phyloP scores from a whole-genome alignment of 64 coral and sea anemone species.

The Orbicella faveolata region DNA sequence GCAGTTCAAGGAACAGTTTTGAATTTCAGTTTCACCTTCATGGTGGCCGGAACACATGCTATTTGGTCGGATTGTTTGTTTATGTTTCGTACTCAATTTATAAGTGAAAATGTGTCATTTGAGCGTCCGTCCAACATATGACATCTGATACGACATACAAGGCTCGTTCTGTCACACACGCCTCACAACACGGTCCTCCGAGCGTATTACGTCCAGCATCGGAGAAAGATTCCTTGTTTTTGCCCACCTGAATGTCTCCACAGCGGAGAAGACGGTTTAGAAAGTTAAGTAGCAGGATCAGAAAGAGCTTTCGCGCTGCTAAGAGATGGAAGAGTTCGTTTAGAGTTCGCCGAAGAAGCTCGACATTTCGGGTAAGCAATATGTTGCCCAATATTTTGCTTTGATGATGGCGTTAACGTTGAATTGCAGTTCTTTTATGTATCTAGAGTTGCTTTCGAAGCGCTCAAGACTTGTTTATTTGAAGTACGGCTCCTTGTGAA shows the following conservation, averaged over 20 bases:
- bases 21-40: not conserved
- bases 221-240: constrained; percentile 2
- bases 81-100: constrained; percentile 8
- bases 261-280: constrained; percentile 41
- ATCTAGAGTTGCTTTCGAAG: not conserved
- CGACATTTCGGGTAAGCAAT: constrained; percentile 26
- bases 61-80: not conserved
- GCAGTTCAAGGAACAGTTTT: not conserved
- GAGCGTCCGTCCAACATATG: not conserved
- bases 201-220: not conserved
- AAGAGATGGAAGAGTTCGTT: constrained; percentile 38
- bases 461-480: not conserved
- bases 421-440: not conserved
- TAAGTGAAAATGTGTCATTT: constrained; percentile 15
- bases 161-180: constrained; percentile 3
- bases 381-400: constrained; percentile 21
- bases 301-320: constrained; percentile 35
- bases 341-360: constrained; percentile 9
- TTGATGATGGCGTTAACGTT: not conserved
- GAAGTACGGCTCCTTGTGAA: not conserved
- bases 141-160: constrained; percentile 18
- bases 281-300: constrained; percentile 12
- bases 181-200: not conserved
- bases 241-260: constrained; percentile 22
- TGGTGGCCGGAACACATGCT: not conserved